Evolutionary conservation across 2,888 invertebrate species (phyloP).

Genomic region (Caenorhabditis sulstoni): DNA sequence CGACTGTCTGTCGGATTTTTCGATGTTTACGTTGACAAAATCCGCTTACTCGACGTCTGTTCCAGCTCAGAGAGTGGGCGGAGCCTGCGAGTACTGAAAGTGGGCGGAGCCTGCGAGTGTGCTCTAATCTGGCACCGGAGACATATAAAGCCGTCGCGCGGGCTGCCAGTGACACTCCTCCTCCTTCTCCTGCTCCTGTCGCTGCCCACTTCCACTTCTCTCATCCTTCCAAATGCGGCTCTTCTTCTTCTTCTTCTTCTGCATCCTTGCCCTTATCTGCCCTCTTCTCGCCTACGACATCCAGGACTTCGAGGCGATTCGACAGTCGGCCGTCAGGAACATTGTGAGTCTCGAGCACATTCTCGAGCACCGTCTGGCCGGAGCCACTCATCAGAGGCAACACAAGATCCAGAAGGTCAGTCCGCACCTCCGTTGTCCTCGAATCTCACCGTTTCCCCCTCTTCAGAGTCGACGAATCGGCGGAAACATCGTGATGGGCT

Average conservation of each 20-base stretch:
- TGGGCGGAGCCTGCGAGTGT: constrained; percentile 22
- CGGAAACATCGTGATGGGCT: constrained; percentile 60
- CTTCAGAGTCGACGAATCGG: constrained; percentile 57
- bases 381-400: constrained; percentile 19
- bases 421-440: no score
- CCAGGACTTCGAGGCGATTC: constrained; percentile 38
- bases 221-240: neutral
- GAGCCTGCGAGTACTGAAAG: constrained; percentile 41
- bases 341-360: constrained; percentile 48
- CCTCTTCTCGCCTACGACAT: constrained; percentile 40
- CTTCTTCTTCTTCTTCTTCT: neutral
- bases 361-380: constrained; percentile 33
- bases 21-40: constrained; percentile 18
- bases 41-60: constrained; percentile 28
- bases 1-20: neutral
- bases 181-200: no score
- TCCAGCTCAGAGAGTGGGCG: constrained; percentile 22
- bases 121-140: constrained; percentile 47
- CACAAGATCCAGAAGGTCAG: constrained; percentile 42
- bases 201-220: no score
- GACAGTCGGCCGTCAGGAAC: constrained; percentile 43
- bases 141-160: constrained; percentile 48
- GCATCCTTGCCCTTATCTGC: constrained; percentile 36
- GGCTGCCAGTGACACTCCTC: no score
- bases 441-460: neutral